These are phyloP conservation scores for Pedetes capensis DNA, from an alignment of 2,113 vertebrate species.

Conservation along the genomic window DNA sequence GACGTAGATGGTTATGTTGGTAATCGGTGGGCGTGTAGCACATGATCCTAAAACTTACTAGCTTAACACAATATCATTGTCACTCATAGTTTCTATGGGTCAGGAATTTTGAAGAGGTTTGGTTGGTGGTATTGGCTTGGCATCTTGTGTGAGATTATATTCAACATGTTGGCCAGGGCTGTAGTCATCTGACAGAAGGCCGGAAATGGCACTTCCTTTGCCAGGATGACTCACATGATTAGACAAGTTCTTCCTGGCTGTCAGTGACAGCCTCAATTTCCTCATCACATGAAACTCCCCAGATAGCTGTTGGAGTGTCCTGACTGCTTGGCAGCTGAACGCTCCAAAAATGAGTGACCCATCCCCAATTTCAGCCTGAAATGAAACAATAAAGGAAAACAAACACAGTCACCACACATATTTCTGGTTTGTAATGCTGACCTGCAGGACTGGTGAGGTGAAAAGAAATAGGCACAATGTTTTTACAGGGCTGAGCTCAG, in stretches of 20 bases:
- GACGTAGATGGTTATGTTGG: background rate
- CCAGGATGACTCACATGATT: background rate
- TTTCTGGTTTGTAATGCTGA: background rate
- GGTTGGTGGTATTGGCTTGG: background rate
- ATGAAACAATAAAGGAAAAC: background rate
- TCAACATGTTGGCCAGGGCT: fast-evolving
- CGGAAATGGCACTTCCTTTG: background rate
- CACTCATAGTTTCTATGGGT: background rate
- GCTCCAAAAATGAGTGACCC: background rate
- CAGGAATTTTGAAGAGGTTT: background rate
- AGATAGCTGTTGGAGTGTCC: background rate
- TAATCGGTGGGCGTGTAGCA: background rate
- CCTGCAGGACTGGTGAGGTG: background rate
- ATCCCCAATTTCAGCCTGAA: background rate
- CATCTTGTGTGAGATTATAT: background rate
- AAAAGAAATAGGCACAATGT: background rate
- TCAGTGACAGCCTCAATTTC: background rate
- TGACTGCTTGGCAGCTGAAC: background rate
- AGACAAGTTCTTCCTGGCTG: background rate
- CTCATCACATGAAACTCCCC: background rate
- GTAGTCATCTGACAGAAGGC: background rate
- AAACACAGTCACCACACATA: background rate
- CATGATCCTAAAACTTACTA: background rate
- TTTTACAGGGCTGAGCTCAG: background rate
- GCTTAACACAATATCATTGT: background rate